Evolutionary conservation across 2,113 vertebrate genomes (phyloP).

Genomic region (Zosterops pallidus): DNA sequence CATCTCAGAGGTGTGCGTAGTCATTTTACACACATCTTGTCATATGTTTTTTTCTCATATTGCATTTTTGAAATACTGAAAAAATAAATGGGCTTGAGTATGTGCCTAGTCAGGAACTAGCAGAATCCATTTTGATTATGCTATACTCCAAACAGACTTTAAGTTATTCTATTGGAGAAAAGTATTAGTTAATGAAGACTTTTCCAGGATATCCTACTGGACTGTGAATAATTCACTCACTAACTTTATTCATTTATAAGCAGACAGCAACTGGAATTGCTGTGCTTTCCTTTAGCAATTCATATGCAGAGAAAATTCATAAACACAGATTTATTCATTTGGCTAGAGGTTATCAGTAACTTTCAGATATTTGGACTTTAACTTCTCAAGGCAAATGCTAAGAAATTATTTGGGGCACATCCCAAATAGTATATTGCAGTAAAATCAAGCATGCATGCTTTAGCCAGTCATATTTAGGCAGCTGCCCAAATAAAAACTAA

Average conservation of each 20-base stretch:
- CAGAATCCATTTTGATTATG: not conserved
- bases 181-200: slow-evolving; percentile 46
- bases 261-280: not conserved
- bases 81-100: not conserved
- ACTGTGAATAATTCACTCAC: slow-evolving; percentile 40
- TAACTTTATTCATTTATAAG: not conserved
- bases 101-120: not conserved
- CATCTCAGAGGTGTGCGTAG: not conserved
- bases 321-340: not conserved
- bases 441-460: not conserved
- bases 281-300: not conserved
- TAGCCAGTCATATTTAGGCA: not conserved
- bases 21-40: not conserved
- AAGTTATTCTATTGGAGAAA: slow-evolving; percentile 13
- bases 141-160: not conserved
- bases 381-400: slow-evolving; percentile 13
- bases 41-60: not conserved
- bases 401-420: not conserved
- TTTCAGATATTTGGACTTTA: slow-evolving; percentile 39
- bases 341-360: slow-evolving; percentile 40
- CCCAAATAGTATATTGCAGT: not conserved
- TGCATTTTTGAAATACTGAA: not conserved
- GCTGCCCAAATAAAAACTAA: not conserved
- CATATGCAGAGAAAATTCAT: slow-evolving; percentile 22
- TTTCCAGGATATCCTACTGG: slow-evolving; percentile 11